Base-by-base conservation (phyloP, 2,888 invertebrate species). In the Gastrophysa polygoni region DNA sequence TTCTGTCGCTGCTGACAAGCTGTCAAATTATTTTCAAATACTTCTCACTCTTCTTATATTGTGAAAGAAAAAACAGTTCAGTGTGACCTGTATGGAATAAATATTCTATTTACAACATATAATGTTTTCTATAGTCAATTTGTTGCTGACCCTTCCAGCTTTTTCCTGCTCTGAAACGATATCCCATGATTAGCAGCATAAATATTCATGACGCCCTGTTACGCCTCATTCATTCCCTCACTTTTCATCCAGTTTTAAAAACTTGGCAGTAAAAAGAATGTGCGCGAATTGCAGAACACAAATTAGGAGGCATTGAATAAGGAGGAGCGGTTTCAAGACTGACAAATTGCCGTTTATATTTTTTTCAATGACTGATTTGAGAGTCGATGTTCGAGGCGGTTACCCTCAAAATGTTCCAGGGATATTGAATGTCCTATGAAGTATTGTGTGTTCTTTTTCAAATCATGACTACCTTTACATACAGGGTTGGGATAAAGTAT, bases 181-280 rank as follows among this genome's bases (percentile, higher is more conserved):
- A 64, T 65, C 59, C 61, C 61, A 62, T 71, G 70, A 74, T 75
- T 73, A 72, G 70, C 71, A 68, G 66, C 68, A 73, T 77, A 74
- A 77, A 78, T 78, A 77, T 78, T 77, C 76, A 77, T 73, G 71
- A 66, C 67, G 71, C 59, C 69, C 77, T 75, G 77, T 77, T 78
- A 78, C 70, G 67, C 62, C 68, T 67, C 70, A 76, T 77, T 77
- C 75, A 77, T 68, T 44, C 56, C 49, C 59, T 64, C 72, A 75
- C 74, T 76, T 75, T 75, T 73, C 74, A 75, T 57, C 62, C 21
- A 70, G 70, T 76, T 76, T 73, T 72, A 71, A 73, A 77, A 77
- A 74, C 75, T 75, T 72, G 70, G 66, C 73, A 70, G 63, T 72
- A 75, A 73, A 76, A 75, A 73, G 75, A 75, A 73, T 73, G 73